Evolutionary conservation across 2,797 vertebrate genomes (phyloP).

Genomic region (Artibeus lituratus): DNA sequence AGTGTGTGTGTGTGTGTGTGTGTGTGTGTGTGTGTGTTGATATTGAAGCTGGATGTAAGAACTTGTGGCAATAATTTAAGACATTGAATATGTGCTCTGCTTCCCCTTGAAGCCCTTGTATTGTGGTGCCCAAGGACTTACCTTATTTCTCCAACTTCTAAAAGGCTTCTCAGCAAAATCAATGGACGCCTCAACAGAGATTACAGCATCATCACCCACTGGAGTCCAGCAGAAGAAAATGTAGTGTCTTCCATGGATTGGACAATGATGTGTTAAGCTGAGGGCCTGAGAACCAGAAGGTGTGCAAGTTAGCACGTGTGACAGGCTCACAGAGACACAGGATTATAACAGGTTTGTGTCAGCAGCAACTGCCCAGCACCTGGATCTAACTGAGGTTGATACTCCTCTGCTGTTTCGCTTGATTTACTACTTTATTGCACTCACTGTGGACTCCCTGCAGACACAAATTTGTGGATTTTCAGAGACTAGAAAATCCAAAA

Average conservation of each 20-base stretch:
- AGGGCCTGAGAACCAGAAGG: neutral
- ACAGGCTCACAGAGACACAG: fast-evolving
- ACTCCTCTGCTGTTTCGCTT: fast-evolving
- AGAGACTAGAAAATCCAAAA: neutral
- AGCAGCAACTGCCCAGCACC: neutral
- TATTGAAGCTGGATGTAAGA: neutral
- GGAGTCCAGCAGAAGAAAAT: neutral
- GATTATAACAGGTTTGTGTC: fast-evolving
- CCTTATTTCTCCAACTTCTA: neutral
- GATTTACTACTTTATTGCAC: neutral
- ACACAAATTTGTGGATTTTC: neutral
- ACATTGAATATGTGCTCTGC: neutral
- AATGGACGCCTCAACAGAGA: neutral
- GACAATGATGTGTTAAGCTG: neutral
- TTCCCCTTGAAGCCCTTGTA: neutral
- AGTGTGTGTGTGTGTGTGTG: no score
- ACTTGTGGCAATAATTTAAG: neutral
- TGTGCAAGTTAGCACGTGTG: neutral
- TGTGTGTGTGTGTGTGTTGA: neutral
- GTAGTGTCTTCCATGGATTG: fast-evolving
- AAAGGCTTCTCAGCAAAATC: neutral
- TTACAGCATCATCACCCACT: neutral
- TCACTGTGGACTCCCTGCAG: neutral
- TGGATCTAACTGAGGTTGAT: no score
- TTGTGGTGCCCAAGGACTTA: neutral